A percentile compares a stretch with the other conserved stretches of the same genome.
These are phyloP conservation scores for Myotis vivesi DNA, from an alignment of 2,797 vertebrate genomes.

Conservation along the genomic window DNA sequence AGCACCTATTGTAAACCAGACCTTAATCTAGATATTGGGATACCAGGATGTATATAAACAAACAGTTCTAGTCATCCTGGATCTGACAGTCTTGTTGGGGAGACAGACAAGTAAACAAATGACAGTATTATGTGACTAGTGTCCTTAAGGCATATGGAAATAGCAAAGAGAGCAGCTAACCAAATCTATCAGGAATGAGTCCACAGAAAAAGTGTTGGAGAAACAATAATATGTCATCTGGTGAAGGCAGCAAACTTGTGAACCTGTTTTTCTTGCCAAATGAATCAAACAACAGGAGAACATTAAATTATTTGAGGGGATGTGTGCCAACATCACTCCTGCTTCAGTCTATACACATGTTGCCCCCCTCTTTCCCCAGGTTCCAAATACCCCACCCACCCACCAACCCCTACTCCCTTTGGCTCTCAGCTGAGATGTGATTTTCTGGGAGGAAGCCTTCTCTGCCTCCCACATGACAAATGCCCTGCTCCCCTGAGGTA, in stretches of 20 bases:
- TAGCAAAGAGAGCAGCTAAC: neutral
- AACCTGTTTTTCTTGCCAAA: slow-evolving; percentile 63
- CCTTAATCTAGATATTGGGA: neutral
- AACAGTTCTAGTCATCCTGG: neutral
- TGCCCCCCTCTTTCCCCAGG: neutral
- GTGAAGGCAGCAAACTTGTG: slow-evolving; percentile 65
- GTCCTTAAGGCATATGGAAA: neutral
- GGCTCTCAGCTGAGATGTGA: slow-evolving; percentile 8
- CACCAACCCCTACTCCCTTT: neutral
- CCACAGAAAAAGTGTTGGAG: slow-evolving; percentile 22
- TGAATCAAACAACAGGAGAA: slow-evolving; percentile 50
- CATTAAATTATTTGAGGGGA: slow-evolving; percentile 33
- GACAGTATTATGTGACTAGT: neutral
- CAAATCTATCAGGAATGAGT: neutral
- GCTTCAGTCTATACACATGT: neutral
- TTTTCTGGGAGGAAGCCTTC: neutral
- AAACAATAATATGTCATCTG: slow-evolving; percentile 52
- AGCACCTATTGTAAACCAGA: neutral
- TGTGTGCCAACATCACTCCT: neutral
- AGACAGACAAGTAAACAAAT: neutral
- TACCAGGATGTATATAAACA: neutral
- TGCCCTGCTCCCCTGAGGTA: neutral
- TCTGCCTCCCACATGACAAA: neutral
- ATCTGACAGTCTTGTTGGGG: neutral
- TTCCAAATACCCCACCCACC: neutral